Conservation (phyloP, 2,888 invertebrate genomes). For the Parnassius smintheus region DNA sequence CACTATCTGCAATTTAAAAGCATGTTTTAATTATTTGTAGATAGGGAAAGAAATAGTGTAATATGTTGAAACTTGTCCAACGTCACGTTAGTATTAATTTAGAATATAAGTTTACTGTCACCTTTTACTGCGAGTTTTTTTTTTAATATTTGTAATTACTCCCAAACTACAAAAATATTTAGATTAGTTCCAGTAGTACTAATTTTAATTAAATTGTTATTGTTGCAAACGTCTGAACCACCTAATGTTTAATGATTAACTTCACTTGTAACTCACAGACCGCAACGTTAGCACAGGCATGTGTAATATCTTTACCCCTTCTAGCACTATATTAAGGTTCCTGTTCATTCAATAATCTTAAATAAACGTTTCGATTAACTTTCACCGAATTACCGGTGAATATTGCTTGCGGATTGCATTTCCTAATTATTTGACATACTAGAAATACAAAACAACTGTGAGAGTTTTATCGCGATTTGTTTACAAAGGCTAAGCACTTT, state of each 20-base stretch:
- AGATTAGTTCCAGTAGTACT: constrained; percentile 25
- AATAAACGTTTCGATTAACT: constrained; percentile 57
- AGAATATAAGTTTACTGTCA: background rate
- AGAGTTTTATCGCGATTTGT: constrained; percentile 33
- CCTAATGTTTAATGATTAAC: constrained; percentile 56
- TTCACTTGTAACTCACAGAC: constrained; percentile 63
- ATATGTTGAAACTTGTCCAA: constrained; percentile 19
- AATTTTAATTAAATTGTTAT: constrained; percentile 22
- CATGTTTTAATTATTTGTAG: background rate
- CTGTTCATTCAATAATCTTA: constrained; percentile 14
- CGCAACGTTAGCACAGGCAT: constrained; percentile 75
- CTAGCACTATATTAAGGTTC: constrained; percentile 49
- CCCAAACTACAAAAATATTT: constrained; percentile 18
- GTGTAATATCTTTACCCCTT: constrained; percentile 54
- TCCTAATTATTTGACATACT: constrained; percentile 41
- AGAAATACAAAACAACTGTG: constrained; percentile 30
- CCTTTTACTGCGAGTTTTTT: background rate
- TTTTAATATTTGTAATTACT: constrained; percentile 15
- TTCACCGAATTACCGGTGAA: constrained; percentile 66
- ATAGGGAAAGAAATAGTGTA: background rate
- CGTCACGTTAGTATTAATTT: constrained; percentile 7
- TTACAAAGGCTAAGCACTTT: constrained; percentile 37
- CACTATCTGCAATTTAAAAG: background rate
- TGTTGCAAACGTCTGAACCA: constrained; percentile 26
- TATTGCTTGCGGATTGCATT: constrained; percentile 67